Conservation (phyloP, 2,888 invertebrate genomes). For the Pachliopta kotzebuea region DNA sequence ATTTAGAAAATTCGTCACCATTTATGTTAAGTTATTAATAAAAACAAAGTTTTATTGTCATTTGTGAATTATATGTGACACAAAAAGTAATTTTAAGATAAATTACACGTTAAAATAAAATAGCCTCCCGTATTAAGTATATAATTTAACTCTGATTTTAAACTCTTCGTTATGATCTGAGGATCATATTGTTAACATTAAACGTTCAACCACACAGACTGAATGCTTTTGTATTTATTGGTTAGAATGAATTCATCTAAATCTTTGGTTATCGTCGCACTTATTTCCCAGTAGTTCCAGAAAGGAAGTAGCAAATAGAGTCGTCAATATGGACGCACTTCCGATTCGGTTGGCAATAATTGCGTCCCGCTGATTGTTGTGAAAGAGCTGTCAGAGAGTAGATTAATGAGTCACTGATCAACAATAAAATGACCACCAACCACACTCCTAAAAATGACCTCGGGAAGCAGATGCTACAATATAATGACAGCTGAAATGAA, state of each 20-base stretch:
- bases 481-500: slow-evolving; percentile 34
- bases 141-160: background rate
- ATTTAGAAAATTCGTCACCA: too few species aligned
- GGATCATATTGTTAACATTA: background rate
- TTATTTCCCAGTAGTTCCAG: slow-evolving; percentile 35
- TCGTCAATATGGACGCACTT: slow-evolving; percentile 60
- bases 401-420: slow-evolving; percentile 62
- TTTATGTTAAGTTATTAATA: too few species aligned
- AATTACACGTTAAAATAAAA: too few species aligned
- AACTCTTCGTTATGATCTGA: too few species aligned
- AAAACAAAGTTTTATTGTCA: too few species aligned
- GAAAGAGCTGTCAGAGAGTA: slow-evolving; percentile 66
- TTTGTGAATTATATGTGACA: too few species aligned
- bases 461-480: slow-evolving; percentile 29
- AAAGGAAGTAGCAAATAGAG: slow-evolving; percentile 66
- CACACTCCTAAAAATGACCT: slow-evolving; percentile 35
- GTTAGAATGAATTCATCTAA: slow-evolving; percentile 12
- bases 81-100: too few species aligned
- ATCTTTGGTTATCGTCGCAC: slow-evolving; percentile 5
- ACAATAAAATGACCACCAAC: slow-evolving; percentile 51
- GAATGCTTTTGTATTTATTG: slow-evolving; percentile 14
- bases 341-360: slow-evolving; percentile 54
- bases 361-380: slow-evolving; percentile 73
- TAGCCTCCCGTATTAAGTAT: background rate
- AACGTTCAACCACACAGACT: slow-evolving; percentile 11